These are phyloP conservation scores for Ranitomeya variabilis DNA, from an alignment of 2,113 vertebrate genomes.

Conservation along the genomic window DNA sequence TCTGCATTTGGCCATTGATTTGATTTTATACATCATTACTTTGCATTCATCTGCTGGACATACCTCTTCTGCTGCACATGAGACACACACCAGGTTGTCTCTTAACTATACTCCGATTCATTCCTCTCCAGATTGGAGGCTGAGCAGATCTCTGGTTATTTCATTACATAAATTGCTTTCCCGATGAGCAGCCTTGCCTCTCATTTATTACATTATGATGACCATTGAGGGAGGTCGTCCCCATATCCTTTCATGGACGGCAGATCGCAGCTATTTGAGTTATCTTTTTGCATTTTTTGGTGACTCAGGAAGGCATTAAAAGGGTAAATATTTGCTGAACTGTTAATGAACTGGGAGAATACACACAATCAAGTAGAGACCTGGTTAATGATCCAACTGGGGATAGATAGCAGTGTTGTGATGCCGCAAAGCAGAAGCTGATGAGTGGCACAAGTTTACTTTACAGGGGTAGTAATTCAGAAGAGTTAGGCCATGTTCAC, in stretches of 20 bases:
- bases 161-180: constrained; percentile 31
- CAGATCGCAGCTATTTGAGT: neutral
- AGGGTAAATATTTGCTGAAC: neutral
- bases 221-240: neutral
- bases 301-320: neutral
- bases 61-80: neutral
- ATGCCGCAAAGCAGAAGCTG: neutral
- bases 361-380: neutral
- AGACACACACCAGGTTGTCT: neutral
- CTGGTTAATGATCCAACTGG: constrained; percentile 1
- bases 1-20: neutral
- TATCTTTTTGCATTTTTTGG: constrained; percentile 5
- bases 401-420: neutral
- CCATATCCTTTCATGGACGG: neutral
- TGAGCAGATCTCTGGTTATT: neutral
- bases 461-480: no score
- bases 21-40: neutral
- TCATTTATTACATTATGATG: neutral
- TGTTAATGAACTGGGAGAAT: neutral
- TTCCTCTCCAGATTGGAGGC: neutral
- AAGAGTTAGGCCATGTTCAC: no score
- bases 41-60: neutral
- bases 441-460: neutral
- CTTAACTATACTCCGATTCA: neutral
- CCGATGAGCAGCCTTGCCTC: neutral